phyloP scores from a whole-genome alignment of 2,113 vertebrate species.

The Melozone crissalis region DNA sequence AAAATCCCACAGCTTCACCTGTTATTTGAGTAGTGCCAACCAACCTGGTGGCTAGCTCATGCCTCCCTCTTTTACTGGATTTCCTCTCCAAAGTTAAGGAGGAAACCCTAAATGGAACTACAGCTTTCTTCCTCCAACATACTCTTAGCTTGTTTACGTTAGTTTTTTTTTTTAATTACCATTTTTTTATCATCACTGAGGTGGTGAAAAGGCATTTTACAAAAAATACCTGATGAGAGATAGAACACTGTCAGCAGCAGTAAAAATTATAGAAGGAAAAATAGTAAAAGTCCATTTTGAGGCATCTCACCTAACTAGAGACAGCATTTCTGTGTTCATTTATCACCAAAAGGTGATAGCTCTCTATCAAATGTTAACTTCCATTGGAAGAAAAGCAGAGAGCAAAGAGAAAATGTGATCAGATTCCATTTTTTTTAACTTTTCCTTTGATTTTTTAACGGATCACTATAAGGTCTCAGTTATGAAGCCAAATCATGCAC shows the following conservation, averaged over 20 bases:
- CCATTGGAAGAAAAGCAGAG: not conserved
- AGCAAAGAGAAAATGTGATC: not conserved
- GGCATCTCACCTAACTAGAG: not conserved
- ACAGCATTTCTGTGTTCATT: not conserved
- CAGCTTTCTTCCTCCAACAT: not conserved
- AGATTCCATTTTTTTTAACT: not conserved
- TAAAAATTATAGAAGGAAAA: not conserved
- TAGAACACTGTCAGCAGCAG: not conserved
- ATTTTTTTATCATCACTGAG: not conserved
- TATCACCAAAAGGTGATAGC: not conserved
- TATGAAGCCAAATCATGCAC: constrained; percentile 12
- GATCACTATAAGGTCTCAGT: not conserved
- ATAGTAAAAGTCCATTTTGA: not conserved
- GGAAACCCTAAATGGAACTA: not conserved
- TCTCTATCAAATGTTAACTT: not conserved
- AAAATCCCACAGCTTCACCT: not conserved
- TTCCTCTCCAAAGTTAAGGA: not conserved
- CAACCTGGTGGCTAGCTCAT: fast-evolving
- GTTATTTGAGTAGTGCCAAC: not conserved
- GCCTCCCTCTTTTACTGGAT: not conserved
- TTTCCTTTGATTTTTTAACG: not conserved
- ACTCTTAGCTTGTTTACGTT: not conserved
- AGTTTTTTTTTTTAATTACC: fast-evolving
- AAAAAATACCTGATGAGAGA: not conserved
- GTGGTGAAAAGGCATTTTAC: not conserved